Base-by-base conservation (phyloP, 2,797 vertebrate genomes). In the Sebastes steindachneri region DNA sequence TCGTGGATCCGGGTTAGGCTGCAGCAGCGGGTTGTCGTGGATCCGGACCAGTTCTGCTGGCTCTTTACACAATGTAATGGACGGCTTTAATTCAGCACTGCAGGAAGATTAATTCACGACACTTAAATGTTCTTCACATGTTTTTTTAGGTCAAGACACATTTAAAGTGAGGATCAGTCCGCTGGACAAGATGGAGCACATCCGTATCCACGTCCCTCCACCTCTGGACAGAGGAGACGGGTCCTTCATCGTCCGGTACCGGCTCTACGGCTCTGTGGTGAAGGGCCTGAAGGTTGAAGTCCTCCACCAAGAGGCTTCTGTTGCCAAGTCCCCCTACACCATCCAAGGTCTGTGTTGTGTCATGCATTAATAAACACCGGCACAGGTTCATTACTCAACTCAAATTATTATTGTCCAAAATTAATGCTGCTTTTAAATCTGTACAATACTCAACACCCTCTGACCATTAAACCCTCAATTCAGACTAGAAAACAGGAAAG, bases 221-320 rank as follows among this genome's bases (percentile, higher is more conserved):
- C 97, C 97, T 33, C 88, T 98, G 94, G 98, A 99, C 86, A 93
- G 98, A 68, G 96, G 95, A 0, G 97, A 99, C 65, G 98, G 97
- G 3, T 97, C 98, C 15, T 98, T 98, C 93, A 94, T 99, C 64
- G 94, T 97, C 83, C 89, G 97, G 69, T 98, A 97, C 72, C 96
- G 97, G 8, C 95, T 99, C 86, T 97, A 99, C 37, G 95, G 95
- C 19, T 96, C 95, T 7, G 92, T 91, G 15, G 77, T 14, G 2
- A 81, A 79, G 63, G 97, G 97, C n/a, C 93, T 99, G 77, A 95
- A 93, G 86, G 92, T 98, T 28, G 95, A 98, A 9, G 86, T 99
- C 62, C 85, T 97, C 45, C 95, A 97, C 86, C 85, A 79, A 35
- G 93, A 96, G 65, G 91, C 91, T 62, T 94, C 96, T 5, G 97